These are phyloP conservation scores for Aricia artaxerxes DNA, from an alignment of 2,888 invertebrate genomes.

Conservation along the genomic window DNA sequence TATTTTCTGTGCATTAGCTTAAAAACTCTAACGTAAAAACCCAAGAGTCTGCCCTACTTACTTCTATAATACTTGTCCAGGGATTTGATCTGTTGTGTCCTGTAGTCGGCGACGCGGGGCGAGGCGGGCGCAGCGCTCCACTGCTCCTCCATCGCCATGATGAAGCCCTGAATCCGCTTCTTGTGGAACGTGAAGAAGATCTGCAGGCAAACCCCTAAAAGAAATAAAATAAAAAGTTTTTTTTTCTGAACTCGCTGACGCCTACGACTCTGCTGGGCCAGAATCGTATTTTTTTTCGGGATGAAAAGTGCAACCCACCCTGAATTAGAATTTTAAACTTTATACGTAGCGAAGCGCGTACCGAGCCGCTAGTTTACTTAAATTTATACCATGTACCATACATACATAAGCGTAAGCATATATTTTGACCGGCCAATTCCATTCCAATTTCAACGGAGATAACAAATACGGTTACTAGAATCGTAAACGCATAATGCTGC, in stretches of 20 bases:
- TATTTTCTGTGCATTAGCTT: no score
- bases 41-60: background rate
- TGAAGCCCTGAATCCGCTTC: constrained; percentile 1
- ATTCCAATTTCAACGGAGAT: background rate
- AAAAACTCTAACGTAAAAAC: no score
- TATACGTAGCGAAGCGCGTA: no score
- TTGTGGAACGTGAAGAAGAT: constrained; percentile 12
- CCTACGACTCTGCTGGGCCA: no score
- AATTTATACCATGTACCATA: background rate
- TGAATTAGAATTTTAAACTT: no score
- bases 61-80: constrained; percentile 7
- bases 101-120: background rate
- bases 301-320: no score
- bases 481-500: background rate
- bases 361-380: no score
- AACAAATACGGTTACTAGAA: background rate
- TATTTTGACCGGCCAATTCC: background rate
- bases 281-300: no score
- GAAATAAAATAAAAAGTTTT: background rate
- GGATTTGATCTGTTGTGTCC: background rate
- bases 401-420: background rate
- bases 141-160: constrained; percentile 18
- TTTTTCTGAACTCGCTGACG: no score
- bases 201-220: background rate
- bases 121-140: background rate